Base-by-base conservation (phyloP, 2,888 invertebrate genomes). In the Scrobipalpa atriplicella region DNA sequence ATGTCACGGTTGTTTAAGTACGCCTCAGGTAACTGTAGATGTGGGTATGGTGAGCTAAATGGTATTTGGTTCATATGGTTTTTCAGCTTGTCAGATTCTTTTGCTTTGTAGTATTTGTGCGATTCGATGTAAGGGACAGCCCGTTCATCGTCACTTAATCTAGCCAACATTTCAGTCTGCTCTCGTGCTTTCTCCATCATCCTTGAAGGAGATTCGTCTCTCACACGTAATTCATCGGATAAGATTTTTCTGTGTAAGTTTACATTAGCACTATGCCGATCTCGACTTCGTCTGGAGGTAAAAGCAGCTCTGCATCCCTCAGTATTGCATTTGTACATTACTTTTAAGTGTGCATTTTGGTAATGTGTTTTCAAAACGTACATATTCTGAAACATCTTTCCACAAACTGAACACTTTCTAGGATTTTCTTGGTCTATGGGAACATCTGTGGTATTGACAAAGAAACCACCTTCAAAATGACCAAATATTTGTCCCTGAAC, bases 301-400 rank as follows among this genome's bases (percentile, higher is more conserved):
- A 99, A 99, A 0, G 98, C 97, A 0, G 98, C 98, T 87, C 97
- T 97, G 85, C 99, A 99, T 0, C 98, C 98, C 73, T 98, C 98
- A 36, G 98, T 96, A 78, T 96, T 97, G 90, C 99, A 99, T 82
- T 97, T 97, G 89, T 98, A 98, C 96, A 98, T 97, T 69, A 98
- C 90, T 89, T 99, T 99, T 65, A 99, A 94, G 88, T 99, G 99
- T 10, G 98, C 97, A 86, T 97, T 98, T 92, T 98, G 98, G 86
- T 98, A 99, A 85, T 99, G 99, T 0, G 97, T 97, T 89, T 98
- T 98, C 29, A 98, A 95, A 63, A 97, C 96, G 82, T 98, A 98
- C 78, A 97, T 96, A 82, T 98, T 99, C 86, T 97, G 98, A 87
- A 98, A 99, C 79, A 97, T 94, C 89, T 98, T 98, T 8, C 97